Percentiles rank a stretch among this genome's conserved stretches.
These are phyloP conservation scores for Microctonus aethiopoides DNA, from an alignment of 2,888 invertebrate species.

Conservation along the genomic window DNA sequence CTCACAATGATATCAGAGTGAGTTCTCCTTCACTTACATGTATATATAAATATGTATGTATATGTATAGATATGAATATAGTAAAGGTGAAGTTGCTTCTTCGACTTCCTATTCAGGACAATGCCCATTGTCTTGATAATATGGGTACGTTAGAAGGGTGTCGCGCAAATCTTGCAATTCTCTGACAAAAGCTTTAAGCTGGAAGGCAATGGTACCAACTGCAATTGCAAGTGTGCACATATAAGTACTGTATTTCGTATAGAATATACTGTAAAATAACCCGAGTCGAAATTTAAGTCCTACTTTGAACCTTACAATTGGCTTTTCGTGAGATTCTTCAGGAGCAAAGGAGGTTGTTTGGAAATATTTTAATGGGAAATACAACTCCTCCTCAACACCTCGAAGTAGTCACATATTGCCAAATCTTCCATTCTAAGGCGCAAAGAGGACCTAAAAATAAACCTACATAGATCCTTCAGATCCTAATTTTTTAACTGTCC, in stretches of 20 bases:
- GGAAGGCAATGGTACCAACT: background rate
- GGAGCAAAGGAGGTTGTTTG: too few species aligned
- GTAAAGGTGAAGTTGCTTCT: background rate
- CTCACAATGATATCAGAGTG: conserved; percentile 34
- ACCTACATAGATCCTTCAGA: too few species aligned
- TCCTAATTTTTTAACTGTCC: too few species aligned
- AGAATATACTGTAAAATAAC: background rate
- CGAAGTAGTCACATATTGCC: too few species aligned
- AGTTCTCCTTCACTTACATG: conserved; percentile 4
- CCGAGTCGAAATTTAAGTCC: too few species aligned
- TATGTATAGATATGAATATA: background rate
- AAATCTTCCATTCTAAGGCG: too few species aligned
- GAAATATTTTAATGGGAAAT: too few species aligned
- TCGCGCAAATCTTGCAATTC: conserved; percentile 38
- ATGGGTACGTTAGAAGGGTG: conserved; percentile 41
- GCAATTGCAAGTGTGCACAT: conserved; percentile 2
- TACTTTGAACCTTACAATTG: too few species aligned
- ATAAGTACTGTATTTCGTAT: background rate
- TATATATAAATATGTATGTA: too few species aligned
- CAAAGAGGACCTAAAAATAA: too few species aligned
- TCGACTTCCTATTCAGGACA: conserved; percentile 35
- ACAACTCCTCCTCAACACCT: too few species aligned
- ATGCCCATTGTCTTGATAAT: conserved; percentile 47
- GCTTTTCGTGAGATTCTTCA: too few species aligned
- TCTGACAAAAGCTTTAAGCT: conserved; percentile 37